A percentile compares a stretch with the other conserved stretches of the same genome.
phyloP scores from a whole-genome alignment of 2,797 vertebrate species.

The Enteromius mattozi region DNA sequence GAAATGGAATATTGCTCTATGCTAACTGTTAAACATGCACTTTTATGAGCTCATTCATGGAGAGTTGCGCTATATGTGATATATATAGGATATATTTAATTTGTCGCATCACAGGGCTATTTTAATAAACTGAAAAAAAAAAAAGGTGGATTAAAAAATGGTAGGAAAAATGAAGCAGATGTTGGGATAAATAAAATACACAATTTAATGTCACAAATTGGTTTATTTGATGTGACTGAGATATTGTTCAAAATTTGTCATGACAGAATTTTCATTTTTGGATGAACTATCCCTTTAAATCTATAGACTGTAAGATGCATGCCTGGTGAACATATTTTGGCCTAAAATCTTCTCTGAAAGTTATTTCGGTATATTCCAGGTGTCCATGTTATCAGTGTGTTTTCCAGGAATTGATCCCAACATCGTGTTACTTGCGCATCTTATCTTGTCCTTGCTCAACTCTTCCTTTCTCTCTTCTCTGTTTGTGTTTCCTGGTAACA shows the following conservation, averaged over 20 bases:
- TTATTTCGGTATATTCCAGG: not conserved
- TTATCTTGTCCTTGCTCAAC: conserved; percentile 25
- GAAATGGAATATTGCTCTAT: not conserved
- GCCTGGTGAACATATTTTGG: not conserved
- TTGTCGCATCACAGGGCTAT: not conserved
- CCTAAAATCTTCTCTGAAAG: not conserved
- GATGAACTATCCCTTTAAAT: not conserved
- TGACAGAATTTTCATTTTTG: not conserved
- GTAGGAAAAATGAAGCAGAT: not conserved
- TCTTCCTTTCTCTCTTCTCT: conserved; percentile 30
- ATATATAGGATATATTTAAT: not conserved
- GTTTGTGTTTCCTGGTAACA: conserved; percentile 33
- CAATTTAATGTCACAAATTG: not conserved
- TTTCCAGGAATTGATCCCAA: not conserved
- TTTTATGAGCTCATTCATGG: not conserved
- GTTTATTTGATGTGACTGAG: not conserved
- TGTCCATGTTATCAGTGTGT: not conserved
- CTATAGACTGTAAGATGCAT: not conserved
- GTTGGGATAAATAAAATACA: not conserved
- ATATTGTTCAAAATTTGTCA: not conserved
- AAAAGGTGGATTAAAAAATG: not conserved
- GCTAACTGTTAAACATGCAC: not conserved
- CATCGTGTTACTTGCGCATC: conserved; percentile 18
- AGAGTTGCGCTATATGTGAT: not conserved
- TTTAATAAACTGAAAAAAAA: not conserved